Base-by-base conservation (phyloP, 2,888 invertebrate species). In the Chrysomela aeneicollis region DNA sequence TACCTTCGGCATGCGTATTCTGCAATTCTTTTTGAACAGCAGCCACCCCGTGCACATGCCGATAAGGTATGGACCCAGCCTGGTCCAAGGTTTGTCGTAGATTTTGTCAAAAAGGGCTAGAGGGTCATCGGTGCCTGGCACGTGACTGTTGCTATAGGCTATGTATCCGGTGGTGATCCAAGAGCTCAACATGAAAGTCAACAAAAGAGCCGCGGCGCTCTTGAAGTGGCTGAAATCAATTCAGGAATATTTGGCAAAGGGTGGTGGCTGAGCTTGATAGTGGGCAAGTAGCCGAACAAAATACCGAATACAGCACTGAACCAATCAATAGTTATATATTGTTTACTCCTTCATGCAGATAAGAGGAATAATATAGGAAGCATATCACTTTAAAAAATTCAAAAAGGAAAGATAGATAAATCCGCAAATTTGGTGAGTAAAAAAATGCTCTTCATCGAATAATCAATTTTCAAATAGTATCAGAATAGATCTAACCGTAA, bases 11-110 rank as follows among this genome's bases (percentile, higher is more conserved):
- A 94, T 89, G 68, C 87, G 86, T 17, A 94, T 88, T 80, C 90
- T 90, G 81, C 92, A 89, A 78, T 93, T 90, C 22, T 91, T 93
- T 82, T 92, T 92, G 80, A 92, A 94, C 18, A 94, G 84, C 67
- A 91, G 87, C 90, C 93, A 94, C 0, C 94, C 94, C 0, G 90
- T 89, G 17, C 88, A 86, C 92, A 94, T 94, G 71, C 94, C 94
- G 59, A 94, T 90, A 1, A 94, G 84, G 80, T 94, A 94, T 0
- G 94, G 94, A 0, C 94, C 94, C 12, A 94, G 82, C 63, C 94
- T 83, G 0, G 94, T 94, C 93, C 94, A 94, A 0, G 94, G 94
- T 81, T 94, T 94, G 82, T 94, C 94, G 81, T 94, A 94, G 73
- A 94, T 92, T 84, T 93, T 92, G 82, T 94, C 94, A 80, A 94